Percentiles rank a stretch among this genome's conserved stretches.
These are phyloP conservation scores for Hephaestus fuliginosus DNA, from an alignment of 2,797 vertebrate species.

Conservation along the genomic window DNA sequence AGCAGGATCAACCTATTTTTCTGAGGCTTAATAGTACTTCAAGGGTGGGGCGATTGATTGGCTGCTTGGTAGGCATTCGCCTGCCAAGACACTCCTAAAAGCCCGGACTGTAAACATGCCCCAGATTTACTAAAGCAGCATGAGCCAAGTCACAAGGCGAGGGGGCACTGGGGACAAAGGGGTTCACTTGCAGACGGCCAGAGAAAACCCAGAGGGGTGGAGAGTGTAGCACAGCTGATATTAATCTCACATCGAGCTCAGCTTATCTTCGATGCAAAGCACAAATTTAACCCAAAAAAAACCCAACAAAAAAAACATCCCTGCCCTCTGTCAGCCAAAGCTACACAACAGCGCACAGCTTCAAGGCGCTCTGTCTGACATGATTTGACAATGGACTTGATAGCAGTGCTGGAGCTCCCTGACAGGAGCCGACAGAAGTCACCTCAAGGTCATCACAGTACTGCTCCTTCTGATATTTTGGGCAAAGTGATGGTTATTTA, in stretches of 20 bases:
- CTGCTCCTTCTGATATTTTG: constrained; percentile 44
- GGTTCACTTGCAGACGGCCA: constrained; percentile 43
- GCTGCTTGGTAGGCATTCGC: constrained; percentile 54
- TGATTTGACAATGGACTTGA: constrained; percentile 57
- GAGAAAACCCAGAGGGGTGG: constrained; percentile 45
- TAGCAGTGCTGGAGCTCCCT: constrained; percentile 30
- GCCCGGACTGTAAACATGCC: constrained; percentile 75
- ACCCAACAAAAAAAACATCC: not conserved
- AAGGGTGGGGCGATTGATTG: constrained; percentile 65
- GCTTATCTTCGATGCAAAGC: constrained; percentile 59
- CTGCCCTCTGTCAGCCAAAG: constrained; percentile 42
- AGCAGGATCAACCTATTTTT: constrained; percentile 45
- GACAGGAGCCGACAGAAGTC: constrained; percentile 54
- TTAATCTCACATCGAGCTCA: constrained; percentile 50
- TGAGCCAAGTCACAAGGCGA: constrained; percentile 77
- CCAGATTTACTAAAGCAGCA: constrained; percentile 75
- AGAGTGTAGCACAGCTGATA: constrained; percentile 51
- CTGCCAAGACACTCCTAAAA: constrained; percentile 68
- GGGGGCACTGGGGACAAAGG: constrained; percentile 71
- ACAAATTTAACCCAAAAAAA: constrained; percentile 24
- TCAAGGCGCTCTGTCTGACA: constrained; percentile 54
- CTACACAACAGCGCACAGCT: constrained; percentile 44
- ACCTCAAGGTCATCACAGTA: constrained; percentile 64
- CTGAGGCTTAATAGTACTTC: constrained; percentile 54
- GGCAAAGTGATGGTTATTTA: constrained; percentile 49